Base-by-base conservation (phyloP, 2,888 invertebrate species). In the Callinectes sapidus region DNA sequence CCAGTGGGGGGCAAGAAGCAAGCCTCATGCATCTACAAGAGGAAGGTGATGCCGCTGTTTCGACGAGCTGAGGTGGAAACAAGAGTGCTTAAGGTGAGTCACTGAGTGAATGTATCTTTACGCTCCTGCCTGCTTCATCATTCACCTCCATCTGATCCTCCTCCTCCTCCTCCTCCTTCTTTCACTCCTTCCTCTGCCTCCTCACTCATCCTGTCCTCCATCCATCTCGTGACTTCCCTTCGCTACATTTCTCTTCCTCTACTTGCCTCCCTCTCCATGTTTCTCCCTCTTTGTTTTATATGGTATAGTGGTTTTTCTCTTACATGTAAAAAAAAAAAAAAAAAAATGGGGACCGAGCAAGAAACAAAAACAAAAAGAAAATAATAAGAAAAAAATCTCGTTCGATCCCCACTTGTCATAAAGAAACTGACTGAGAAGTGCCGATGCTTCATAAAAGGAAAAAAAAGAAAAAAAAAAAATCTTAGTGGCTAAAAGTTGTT, bases 1-100 rank as follows among this genome's bases (percentile, higher is more conserved):
- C 98, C 98, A 0, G 97, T 97, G 95, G 98, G 98, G 0, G 98
- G 98, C 13, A 90, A 86, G 81, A 89, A 91, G 18, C 89, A 61
- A 14, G 94, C 94, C 54, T 90, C 66, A 5, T 48, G 28, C 35
- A 94, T 94, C 90, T 94, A 94, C 92, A 86, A 66, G 42, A 87
- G 87, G n/a, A 92, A 93, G 35, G 94, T 95, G 42, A 95, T 95
- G 55, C 96, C 96, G 2, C 95, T 96, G 55, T 96, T 96, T 95
- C 95, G 96, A 85, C 93, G 96, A 93, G 96, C 96, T 14, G 96
- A 95, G 5, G 95, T 96, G 55, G 95, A 95, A 66, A 95, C 95
- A 39, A 97, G 97, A 23, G 97, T 97, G 0, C 96, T 97, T 81
- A 97, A 97, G 95, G 96, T 97, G 66, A 98, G 98, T 23, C 23